Evolutionary conservation across 2,797 vertebrate genomes (phyloP), one percentile per base, ranked within the genome.

Genomic region (Kryptopterus vitreolus): DNA sequence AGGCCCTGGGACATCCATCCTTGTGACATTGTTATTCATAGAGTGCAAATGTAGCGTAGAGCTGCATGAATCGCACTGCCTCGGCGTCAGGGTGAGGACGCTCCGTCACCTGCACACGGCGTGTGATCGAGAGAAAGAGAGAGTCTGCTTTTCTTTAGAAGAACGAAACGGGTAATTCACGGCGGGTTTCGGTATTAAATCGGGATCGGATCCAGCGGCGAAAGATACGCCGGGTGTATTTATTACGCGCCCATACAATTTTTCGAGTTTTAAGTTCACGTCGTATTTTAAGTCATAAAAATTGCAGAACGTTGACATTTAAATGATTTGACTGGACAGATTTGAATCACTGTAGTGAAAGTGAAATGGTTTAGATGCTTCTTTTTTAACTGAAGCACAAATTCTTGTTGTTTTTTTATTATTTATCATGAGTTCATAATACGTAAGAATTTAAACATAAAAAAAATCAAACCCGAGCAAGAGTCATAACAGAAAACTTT

Each of bases 21-120:
- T 29, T 13, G 50, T 83, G 80, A 75, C 63, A 76, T 81, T 77
- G 79, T 79, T 81, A 77, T 84, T 84, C 78, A 74, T 73, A 22
- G 48, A 53, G 38, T 78, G 82, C 80, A 57, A 76, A 84, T 72
- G 83, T 73, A 78, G 46, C 20, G 8, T 63, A 81, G 38, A 76
- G 74, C 57, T 33, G 53, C 63, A 50, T 57, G 57, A 79, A 63
- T 78, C 71, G 72, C 63, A n/a, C 26, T 75, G 58, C 79, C n/a
- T 77, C 26, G 48, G 62, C 33, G 15, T 33, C 12, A 57, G 33
- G 46, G 50, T 48, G 26, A 77, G 69, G 38, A 74, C 70, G 68
- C 52, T 68, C 75, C 63, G 71, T 81, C 74, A 85, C 78, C 76
- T 77, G 63, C 83, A 80, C 26, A 50, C 1, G 13, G 71, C 43